These are phyloP conservation scores for Cerastis rubricosa DNA, from an alignment of 2,888 invertebrate species.

Conservation along the genomic window DNA sequence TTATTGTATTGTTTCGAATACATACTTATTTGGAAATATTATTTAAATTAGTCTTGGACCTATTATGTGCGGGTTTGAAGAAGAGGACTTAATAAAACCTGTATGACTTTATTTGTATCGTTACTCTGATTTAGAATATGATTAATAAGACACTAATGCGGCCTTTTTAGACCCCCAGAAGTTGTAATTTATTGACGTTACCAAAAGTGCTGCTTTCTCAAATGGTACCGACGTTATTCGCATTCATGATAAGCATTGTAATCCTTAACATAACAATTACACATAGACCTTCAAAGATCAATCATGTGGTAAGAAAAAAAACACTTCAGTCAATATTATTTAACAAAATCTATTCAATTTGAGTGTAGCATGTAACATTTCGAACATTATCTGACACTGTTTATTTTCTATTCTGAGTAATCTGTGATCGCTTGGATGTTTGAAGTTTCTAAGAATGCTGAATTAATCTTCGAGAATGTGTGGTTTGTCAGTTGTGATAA, in stretches of 20 bases:
- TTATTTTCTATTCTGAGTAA: conserved; percentile 11
- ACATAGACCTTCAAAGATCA: neutral
- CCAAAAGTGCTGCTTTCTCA: neutral
- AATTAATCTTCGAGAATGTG: neutral
- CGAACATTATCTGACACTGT: neutral
- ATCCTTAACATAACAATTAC: neutral
- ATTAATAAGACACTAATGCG: neutral
- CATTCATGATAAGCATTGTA: neutral
- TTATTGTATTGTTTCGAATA: conserved; percentile 33
- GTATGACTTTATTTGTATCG: neutral
- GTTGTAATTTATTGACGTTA: neutral
- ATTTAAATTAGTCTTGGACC: conserved; percentile 23
- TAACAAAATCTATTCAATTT: neutral
- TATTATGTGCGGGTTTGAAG: conserved; percentile 8
- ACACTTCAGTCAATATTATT: neutral
- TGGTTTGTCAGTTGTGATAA: neutral
- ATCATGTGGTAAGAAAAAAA: neutral
- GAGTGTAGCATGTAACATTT: neutral
- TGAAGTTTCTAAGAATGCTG: neutral
- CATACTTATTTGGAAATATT: conserved; percentile 20
- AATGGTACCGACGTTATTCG: neutral
- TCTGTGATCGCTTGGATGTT: conserved; percentile 1
- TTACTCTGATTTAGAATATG: neutral
- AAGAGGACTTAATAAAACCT: neutral
- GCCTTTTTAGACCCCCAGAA: neutral